A percentile compares a stretch with the other conserved stretches of the same genome.
Evolutionary conservation across 2,888 invertebrate genomes (phyloP).

Genomic region (Papilio demoleus): DNA sequence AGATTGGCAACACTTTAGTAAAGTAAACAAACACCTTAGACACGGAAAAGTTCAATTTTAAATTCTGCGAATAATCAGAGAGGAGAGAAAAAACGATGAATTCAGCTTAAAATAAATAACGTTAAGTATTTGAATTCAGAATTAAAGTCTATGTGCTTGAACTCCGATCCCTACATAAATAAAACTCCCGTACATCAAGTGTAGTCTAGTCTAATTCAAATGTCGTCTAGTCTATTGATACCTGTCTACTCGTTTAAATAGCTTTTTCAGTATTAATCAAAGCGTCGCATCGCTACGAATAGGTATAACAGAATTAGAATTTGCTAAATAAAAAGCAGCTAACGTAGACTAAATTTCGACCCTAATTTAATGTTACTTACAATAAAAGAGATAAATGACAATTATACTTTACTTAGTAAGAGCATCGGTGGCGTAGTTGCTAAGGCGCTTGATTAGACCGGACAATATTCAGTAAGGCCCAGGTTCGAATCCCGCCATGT

Average conservation of each 20-base stretch:
- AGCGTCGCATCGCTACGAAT: not conserved
- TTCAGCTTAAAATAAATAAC: constrained; percentile 77
- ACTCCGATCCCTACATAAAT: constrained; percentile 62
- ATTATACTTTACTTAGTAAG: too few species aligned
- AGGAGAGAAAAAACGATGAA: constrained; percentile 61
- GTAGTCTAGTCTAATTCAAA: constrained; percentile 65
- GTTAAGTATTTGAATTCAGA: constrained; percentile 74
- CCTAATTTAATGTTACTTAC: too few species aligned
- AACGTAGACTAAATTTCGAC: too few species aligned
- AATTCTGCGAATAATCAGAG: constrained; percentile 57
- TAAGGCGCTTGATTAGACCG: too few species aligned
- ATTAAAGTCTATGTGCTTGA: constrained; percentile 74
- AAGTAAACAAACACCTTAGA: constrained; percentile 42
- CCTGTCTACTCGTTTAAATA: not conserved
- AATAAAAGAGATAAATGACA: too few species aligned
- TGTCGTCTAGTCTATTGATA: constrained; percentile 47
- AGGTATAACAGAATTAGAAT: not conserved
- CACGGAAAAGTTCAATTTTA: constrained; percentile 50
- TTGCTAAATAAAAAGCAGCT: too few species aligned
- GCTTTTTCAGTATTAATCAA: not conserved
- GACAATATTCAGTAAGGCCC: too few species aligned
- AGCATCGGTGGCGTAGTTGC: too few species aligned
- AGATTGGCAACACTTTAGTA: not conserved
- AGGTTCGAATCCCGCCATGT: too few species aligned
- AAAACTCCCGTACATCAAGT: constrained; percentile 64